Percentiles rank a stretch among this genome's conserved stretches.
phyloP scores from a whole-genome alignment of 2,113 vertebrate species.

The Pterocles gutturalis region DNA sequence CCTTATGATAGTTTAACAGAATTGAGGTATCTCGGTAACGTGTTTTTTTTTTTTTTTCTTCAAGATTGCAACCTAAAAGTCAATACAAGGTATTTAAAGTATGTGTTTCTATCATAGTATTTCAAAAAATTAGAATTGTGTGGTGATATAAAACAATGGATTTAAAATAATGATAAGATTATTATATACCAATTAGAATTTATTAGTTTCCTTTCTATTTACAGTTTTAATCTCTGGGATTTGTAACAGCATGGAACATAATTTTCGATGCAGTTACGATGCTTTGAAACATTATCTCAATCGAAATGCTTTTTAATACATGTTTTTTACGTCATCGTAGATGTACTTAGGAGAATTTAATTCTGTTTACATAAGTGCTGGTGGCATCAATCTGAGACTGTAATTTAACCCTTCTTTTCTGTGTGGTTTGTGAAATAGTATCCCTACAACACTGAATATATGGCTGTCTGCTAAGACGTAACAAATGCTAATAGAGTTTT shows the following conservation, averaged over 20 bases:
- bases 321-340: background rate
- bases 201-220: conserved; percentile 18
- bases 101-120: background rate
- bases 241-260: background rate
- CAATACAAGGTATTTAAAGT: background rate
- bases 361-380: conserved; percentile 5
- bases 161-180: background rate
- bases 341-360: background rate
- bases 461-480: background rate
- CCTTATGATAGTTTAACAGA: background rate
- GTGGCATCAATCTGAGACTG: background rate
- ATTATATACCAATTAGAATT: background rate
- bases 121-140: background rate
- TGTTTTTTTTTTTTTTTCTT: background rate
- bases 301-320: background rate
- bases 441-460: background rate
- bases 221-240: background rate
- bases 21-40: background rate
- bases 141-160: background rate
- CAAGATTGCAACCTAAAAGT: background rate
- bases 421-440: background rate
- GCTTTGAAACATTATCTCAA: background rate
- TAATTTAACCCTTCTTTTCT: conserved; percentile 17
- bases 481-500: conserved; percentile 8
- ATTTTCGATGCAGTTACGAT: conserved; percentile 7